Conservation (phyloP, 1,140 invertebrate species). For the Trichonephila inaurata region DNA sequence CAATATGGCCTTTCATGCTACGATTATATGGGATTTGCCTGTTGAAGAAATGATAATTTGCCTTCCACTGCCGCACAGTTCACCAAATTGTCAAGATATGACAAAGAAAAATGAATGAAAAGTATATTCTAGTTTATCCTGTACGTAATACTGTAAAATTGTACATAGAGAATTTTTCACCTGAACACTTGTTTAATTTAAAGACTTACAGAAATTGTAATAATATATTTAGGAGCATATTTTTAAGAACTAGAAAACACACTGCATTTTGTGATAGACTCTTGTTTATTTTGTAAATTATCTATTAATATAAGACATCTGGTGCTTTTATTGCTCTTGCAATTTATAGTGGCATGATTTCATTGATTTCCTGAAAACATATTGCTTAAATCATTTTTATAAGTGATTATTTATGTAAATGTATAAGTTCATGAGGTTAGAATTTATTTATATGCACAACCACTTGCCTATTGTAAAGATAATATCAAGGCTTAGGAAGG, state of each 20-base stretch:
- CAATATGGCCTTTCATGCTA: constrained; percentile 95
- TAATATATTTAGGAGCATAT: constrained; percentile 66
- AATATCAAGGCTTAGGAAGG: neutral
- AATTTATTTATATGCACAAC: neutral
- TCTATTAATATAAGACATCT: constrained; percentile 29
- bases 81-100: constrained; percentile 61
- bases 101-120: constrained; percentile 71
- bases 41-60: constrained; percentile 88
- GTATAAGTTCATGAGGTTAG: neutral
- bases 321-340: constrained; percentile 55
- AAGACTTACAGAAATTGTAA: constrained; percentile 50
- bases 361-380: neutral
- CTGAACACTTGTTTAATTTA: constrained; percentile 63
- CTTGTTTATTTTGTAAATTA: constrained; percentile 43
- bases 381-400: neutral
- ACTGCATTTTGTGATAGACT: constrained; percentile 65
- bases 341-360: neutral
- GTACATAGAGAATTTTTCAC: constrained; percentile 76
- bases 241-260: constrained; percentile 55
- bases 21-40: constrained; percentile 92
- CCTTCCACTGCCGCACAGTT: constrained; percentile 73
- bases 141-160: constrained; percentile 73
- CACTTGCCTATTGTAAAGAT: neutral
- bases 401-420: neutral
- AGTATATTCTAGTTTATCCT: constrained; percentile 56